Percentiles rank a stretch among this genome's conserved stretches.
These are phyloP conservation scores for Corythornis vintsioides DNA, from an alignment of 2,113 vertebrate genomes.

Conservation along the genomic window DNA sequence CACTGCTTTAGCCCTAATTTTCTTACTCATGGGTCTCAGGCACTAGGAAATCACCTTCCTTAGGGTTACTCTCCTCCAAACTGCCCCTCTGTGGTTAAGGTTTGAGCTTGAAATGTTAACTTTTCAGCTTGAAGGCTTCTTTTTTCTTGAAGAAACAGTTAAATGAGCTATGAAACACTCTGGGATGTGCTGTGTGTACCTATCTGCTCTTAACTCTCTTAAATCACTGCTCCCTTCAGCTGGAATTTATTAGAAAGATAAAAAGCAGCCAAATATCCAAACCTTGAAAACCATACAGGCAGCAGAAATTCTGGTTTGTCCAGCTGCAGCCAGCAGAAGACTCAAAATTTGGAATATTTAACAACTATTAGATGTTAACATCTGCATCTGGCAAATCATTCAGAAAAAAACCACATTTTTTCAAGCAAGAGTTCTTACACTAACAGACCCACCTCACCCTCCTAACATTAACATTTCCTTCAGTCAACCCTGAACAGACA, in stretches of 20 bases:
- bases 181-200: neutral
- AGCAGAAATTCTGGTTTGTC: neutral
- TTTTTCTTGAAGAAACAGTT: neutral
- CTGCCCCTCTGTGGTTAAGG: neutral
- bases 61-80: neutral
- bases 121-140: neutral
- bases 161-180: neutral
- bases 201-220: neutral
- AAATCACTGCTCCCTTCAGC: neutral
- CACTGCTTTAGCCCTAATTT: neutral
- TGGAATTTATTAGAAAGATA: neutral
- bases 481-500: neutral
- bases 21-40: neutral
- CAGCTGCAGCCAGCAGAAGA: neutral
- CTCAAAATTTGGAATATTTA: neutral
- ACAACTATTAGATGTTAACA: neutral
- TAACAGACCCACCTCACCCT: neutral
- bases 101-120: neutral
- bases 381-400: neutral
- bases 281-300: neutral
- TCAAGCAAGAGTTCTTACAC: neutral
- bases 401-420: neutral
- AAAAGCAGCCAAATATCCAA: slow-evolving; percentile 18
- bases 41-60: neutral
- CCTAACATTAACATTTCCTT: neutral